phyloP scores from a whole-genome alignment of 1,140 invertebrate species.

The Trinorchestia longiramus region DNA sequence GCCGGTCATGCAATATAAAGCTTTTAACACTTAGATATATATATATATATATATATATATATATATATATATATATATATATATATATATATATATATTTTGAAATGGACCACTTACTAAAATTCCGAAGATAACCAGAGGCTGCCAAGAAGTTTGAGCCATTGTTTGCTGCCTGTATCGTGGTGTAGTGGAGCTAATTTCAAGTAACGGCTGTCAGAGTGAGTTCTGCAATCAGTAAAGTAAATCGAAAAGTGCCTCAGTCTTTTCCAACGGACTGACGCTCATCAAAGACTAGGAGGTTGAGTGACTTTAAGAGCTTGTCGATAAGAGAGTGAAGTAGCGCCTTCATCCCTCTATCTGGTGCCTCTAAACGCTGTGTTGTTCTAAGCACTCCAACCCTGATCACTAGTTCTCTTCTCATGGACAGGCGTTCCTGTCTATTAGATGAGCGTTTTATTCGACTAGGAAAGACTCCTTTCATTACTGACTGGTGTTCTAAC shows the following conservation, averaged over 20 bases:
- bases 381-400: not conserved
- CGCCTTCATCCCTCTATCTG: conserved; percentile 20
- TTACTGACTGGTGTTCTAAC: not conserved
- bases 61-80: too few species aligned
- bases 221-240: not conserved
- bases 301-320: not conserved
- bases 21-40: not conserved
- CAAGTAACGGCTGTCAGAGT: not conserved
- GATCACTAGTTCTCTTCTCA: not conserved
- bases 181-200: not conserved
- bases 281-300: not conserved
- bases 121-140: not conserved
- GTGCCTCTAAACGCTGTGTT: not conserved
- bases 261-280: not conserved
- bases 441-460: not conserved
- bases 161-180: not conserved
- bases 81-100: too few species aligned
- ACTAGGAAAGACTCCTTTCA: not conserved
- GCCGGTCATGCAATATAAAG: not conserved
- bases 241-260: not conserved
- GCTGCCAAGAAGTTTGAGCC: not conserved
- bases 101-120: not conserved
- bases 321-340: not conserved
- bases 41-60: too few species aligned
- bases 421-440: not conserved